These are phyloP conservation scores for Cyanoderma ruficeps DNA, from an alignment of 2,113 vertebrate genomes.

Conservation along the genomic window DNA sequence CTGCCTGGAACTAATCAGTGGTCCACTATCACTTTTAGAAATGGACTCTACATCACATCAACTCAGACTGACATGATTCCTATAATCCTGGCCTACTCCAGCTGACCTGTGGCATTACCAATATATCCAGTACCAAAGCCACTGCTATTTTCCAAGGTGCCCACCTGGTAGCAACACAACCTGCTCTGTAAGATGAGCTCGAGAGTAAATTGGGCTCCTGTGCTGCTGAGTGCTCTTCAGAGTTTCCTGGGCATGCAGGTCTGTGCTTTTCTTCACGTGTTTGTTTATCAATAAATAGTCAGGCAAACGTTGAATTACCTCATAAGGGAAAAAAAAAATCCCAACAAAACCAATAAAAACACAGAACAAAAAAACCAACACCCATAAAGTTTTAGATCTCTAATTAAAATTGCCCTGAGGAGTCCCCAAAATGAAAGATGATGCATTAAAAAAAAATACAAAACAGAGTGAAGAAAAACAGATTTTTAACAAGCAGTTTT, in stretches of 20 bases:
- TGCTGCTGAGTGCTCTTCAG: neutral
- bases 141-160: neutral
- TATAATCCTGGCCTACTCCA: neutral
- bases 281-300: neutral
- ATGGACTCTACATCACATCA: neutral
- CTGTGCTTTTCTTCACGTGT: neutral
- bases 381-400: neutral
- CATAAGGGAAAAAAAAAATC: neutral
- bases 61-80: neutral
- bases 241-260: neutral
- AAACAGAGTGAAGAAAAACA: neutral
- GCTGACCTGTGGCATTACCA: neutral
- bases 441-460: neutral
- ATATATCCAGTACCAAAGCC: neutral
- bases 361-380: fast-evolving
- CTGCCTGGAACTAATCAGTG: neutral
- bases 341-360: neutral
- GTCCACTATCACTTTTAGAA: neutral
- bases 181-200: neutral
- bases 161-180: neutral
- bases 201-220: fast-evolving
- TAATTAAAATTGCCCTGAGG: neutral
- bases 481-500: neutral
- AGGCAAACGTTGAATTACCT: neutral
- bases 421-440: neutral